Evolutionary conservation across 2,888 invertebrate genomes (phyloP).

Genomic region (Sinodicranocentrus sp.): DNA sequence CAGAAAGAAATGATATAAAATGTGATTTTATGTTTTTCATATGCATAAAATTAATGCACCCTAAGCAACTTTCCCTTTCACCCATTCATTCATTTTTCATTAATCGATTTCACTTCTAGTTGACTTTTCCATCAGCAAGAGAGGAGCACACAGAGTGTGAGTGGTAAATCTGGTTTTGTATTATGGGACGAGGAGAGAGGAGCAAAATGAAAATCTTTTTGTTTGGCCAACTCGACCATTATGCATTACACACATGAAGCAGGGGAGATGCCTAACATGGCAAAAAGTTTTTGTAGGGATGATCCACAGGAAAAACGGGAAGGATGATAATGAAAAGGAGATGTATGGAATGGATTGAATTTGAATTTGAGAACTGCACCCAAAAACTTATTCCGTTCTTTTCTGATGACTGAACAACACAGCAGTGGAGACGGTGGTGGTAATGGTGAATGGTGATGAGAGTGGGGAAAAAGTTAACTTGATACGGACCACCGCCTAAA

Average conservation of each 20-base stretch:
- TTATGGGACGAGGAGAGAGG: background rate
- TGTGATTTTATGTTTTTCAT: background rate
- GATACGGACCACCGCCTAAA: constrained; percentile 33
- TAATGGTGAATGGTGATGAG: no score
- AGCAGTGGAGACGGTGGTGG: constrained; percentile 25
- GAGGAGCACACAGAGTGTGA: background rate
- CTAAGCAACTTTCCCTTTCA: constrained; percentile 25
- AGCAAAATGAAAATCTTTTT: constrained; percentile 22
- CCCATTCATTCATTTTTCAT: constrained; percentile 45
- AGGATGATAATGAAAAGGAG: constrained; percentile 48
- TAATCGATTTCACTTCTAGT: constrained; percentile 52
- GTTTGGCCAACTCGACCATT: constrained; percentile 43
- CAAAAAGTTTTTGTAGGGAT: constrained; percentile 12
- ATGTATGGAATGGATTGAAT: constrained; percentile 75
- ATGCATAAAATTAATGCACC: constrained; percentile 36
- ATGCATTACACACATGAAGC: constrained; percentile 34
- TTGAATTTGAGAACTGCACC: constrained; percentile 68
- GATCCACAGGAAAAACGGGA: constrained; percentile 9
- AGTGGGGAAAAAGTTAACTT: constrained; percentile 54
- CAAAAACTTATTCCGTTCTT: constrained; percentile 12
- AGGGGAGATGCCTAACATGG: constrained; percentile 30
- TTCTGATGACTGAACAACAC: constrained; percentile 32
- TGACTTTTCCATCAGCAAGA: constrained; percentile 40
- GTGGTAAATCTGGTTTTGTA: constrained; percentile 13
- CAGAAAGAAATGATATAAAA: background rate